These are phyloP conservation scores for Orius laevigatus DNA, from an alignment of 1,140 invertebrate genomes.

Conservation along the genomic window DNA sequence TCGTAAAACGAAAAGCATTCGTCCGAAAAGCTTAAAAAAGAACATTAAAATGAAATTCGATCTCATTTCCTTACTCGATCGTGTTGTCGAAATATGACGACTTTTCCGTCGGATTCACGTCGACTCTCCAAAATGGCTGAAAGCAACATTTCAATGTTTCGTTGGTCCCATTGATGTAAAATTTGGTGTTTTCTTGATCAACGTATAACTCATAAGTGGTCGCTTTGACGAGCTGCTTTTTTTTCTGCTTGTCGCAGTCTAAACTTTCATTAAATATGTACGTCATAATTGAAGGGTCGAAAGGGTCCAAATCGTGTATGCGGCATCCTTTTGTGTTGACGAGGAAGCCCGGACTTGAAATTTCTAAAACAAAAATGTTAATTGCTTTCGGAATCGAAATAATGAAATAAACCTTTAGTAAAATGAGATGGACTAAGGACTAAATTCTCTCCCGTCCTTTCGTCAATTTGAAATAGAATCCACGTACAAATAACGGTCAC, in stretches of 20 bases:
- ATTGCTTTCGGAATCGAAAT: background rate
- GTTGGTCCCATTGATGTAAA: slow-evolving; percentile 11
- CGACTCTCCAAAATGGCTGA: slow-evolving; percentile 35
- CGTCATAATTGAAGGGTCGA: slow-evolving; percentile 31
- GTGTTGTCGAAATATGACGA: slow-evolving; percentile 9
- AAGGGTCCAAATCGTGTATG: slow-evolving; percentile 58
- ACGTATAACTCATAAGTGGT: slow-evolving; percentile 19
- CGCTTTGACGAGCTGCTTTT: slow-evolving; percentile 17
- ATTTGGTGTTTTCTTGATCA: slow-evolving; percentile 7
- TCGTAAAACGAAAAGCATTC: slow-evolving; percentile 18
- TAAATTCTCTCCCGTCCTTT: too few relatives aligned
- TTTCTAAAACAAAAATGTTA: slow-evolving; percentile 14
- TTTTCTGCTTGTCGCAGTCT: slow-evolving; percentile 9
- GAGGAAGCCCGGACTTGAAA: slow-evolving; percentile 10
- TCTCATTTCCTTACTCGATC: slow-evolving; percentile 1
- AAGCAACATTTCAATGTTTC: slow-evolving; percentile 21
- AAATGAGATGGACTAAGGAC: too few relatives aligned
- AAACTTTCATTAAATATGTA: slow-evolving; percentile 13
- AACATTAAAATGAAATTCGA: background rate
- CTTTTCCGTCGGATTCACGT: background rate
- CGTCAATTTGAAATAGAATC: too few relatives aligned
- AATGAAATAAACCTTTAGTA: too few relatives aligned
- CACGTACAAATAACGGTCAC: too few relatives aligned
- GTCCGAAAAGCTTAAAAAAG: slow-evolving; percentile 18
- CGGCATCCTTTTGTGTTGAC: slow-evolving; percentile 39